phyloP scores from a whole-genome alignment of 2,113 vertebrate genomes.

The Oreotrochilus melanogaster region DNA sequence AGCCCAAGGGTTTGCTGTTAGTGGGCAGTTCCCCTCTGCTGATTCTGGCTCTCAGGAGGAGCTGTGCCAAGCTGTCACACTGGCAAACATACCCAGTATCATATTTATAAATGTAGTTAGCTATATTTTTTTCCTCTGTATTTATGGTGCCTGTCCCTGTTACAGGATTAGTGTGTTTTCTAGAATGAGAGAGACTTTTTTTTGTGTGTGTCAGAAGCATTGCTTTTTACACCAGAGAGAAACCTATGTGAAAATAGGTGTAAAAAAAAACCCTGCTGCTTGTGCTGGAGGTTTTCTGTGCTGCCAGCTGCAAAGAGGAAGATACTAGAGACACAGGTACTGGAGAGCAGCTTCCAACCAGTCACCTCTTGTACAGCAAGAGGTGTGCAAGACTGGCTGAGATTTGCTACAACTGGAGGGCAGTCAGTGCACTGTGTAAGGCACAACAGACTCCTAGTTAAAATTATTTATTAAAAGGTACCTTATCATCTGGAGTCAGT shows the following conservation, averaged over 20 bases:
- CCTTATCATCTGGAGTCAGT: neutral
- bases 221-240: neutral
- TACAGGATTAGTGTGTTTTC: neutral
- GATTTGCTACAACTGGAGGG: fast-evolving
- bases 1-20: neutral
- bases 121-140: neutral
- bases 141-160: neutral
- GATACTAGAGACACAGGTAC: neutral
- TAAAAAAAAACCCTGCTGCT: neutral
- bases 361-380: neutral
- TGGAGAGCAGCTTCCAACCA: neutral
- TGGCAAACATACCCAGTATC: neutral
- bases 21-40: neutral
- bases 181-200: neutral
- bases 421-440: neutral
- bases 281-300: neutral
- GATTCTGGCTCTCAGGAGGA: neutral
- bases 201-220: neutral
- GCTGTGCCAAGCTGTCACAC: neutral
- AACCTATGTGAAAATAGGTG: neutral
- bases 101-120: neutral
- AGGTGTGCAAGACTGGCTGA: neutral
- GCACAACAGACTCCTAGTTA: fast-evolving
- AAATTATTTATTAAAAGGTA: neutral
- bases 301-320: neutral